A percentile compares a stretch with the other conserved stretches of the same genome.
Evolutionary conservation across 1,140 invertebrate genomes (phyloP).

Genomic region (Vanessa tameamea): DNA sequence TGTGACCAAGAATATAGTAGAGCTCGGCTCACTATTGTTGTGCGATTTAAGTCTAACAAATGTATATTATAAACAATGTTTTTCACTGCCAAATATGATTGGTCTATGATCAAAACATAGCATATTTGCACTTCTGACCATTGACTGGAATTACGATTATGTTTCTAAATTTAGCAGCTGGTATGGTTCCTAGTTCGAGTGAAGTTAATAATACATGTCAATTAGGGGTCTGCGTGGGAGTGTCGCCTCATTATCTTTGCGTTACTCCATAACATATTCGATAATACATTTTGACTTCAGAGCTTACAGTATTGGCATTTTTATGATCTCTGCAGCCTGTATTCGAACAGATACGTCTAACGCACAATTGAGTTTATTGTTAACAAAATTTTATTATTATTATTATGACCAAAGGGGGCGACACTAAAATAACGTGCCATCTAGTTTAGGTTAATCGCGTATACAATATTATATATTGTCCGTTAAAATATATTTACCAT

Average conservation of each 20-base stretch:
- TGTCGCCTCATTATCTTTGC: conserved; percentile 65
- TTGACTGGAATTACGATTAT: conserved; percentile 68
- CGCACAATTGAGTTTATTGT: conserved; percentile 76
- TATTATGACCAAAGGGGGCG: conserved; percentile 77
- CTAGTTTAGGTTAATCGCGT: conserved; percentile 81
- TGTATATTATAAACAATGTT: background rate
- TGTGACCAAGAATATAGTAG: background rate
- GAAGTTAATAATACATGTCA: conserved; percentile 81
- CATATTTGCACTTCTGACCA: conserved; percentile 43
- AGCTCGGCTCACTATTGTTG: background rate
- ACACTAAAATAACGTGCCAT: conserved; percentile 81
- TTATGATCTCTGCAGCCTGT: conserved; percentile 27
- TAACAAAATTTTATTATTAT: conserved; percentile 65
- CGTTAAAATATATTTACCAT: conserved; percentile 82
- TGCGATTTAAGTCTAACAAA: background rate
- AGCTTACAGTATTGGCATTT: conserved; percentile 21
- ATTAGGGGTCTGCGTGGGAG: conserved; percentile 78
- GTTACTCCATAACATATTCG: conserved; percentile 46
- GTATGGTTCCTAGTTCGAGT: conserved; percentile 81
- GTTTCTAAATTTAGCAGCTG: conserved; percentile 80
- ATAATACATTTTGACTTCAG: conserved; percentile 28
- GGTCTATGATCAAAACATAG: conserved; percentile 53
- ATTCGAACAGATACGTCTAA: conserved; percentile 46
- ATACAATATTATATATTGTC: conserved; percentile 81
- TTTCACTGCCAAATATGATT: conserved; percentile 46